Evolutionary conservation across 1,140 invertebrate genomes (phyloP), one percentile per base, ranked within the genome.

Genomic region (Caenorhabditis briggsae): DNA sequence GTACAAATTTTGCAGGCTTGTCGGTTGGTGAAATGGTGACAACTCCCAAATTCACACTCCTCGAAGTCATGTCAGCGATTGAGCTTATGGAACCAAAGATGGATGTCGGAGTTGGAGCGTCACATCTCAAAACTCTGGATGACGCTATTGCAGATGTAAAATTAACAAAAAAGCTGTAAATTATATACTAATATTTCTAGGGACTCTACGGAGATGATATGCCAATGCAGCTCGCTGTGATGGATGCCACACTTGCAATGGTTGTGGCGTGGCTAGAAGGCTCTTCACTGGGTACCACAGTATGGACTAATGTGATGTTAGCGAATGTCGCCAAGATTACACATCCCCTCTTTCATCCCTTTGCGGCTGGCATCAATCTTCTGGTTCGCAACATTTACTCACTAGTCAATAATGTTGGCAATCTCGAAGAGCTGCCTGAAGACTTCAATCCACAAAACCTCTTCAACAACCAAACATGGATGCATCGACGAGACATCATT

Each of bases 401-500:
- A 23, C 70, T 78, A 2, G 23, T 78, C 2, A 78, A 78, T 18
- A 78, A 16, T 43, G 70, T 78, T 12, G 70, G 70, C 12, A 78
- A 78, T 12, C 46, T 78, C n/a, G 70, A 78, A 20, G 70, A 78
- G 46, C 33, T 78, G 2, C 70, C 70, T 12, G 70, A 78, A 78
- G 70, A 78, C 11, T 78, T 78, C 46, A 78, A 50, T 23, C 70
- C 70, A 11, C 70, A 78, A n/a, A 5, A 5, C 6, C 43, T 53
- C 14, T 78, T 78, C n/a, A 78, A 20, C 18, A 5, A 20, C 8
- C 12, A 12, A 9, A 78, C 9, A 5, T 78, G 46, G 46, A 23
- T 6, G 11, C 33, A 46, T 8, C 70, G 70, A 2, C 3, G 14
- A 7, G 46, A 20, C 2, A 23, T 78, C 6, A n/a, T 78, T 12